phyloP scores from a whole-genome alignment of 2,113 vertebrate species.

The Pomatorhinus ruficollis region DNA sequence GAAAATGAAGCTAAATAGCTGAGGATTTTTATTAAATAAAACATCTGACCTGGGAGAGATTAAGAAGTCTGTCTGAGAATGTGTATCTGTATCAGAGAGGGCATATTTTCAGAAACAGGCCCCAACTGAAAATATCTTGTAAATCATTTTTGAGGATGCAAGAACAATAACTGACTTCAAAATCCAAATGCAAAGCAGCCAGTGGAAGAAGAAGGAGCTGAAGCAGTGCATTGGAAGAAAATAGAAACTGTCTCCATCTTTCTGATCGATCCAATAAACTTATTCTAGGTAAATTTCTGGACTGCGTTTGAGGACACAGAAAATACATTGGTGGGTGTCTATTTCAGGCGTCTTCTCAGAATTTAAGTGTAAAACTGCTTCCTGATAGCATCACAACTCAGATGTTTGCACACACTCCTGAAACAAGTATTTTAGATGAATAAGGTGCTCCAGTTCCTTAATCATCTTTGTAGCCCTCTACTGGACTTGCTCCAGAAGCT shows the following conservation, averaged over 20 bases:
- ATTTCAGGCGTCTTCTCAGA: background rate
- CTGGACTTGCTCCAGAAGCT: background rate
- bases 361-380: background rate
- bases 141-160: background rate
- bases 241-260: background rate
- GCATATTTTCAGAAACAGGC: background rate
- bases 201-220: background rate
- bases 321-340: background rate
- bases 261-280: background rate
- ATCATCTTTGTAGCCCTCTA: rapidly evolving
- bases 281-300: background rate
- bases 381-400: background rate
- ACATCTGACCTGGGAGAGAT: background rate
- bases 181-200: background rate
- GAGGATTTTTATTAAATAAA: background rate
- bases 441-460: background rate
- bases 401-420: background rate
- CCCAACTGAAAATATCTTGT: background rate
- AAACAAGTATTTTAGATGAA: background rate
- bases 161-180: background rate
- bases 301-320: background rate
- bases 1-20: background rate
- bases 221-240: background rate
- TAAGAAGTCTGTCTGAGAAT: background rate
- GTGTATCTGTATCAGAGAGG: background rate